Conservation (phyloP, 2,888 invertebrate genomes). For the Oscheius myriophilus region DNA sequence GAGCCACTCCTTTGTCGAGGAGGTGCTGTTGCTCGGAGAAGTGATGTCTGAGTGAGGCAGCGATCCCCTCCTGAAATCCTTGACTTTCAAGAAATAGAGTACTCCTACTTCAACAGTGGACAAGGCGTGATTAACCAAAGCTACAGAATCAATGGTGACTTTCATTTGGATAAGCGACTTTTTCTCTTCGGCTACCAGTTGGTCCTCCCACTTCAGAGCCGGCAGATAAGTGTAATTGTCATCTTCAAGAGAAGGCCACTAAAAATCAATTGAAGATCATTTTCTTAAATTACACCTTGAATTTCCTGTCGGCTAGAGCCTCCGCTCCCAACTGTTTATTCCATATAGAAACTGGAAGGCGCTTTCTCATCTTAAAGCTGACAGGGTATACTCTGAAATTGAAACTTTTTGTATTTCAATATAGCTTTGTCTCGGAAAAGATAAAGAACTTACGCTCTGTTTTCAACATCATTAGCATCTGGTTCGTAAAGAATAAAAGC, state of each 20-base stretch:
- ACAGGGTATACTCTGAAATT: conserved; percentile 8
- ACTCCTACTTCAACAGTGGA: conserved; percentile 8
- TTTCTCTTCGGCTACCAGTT: conserved; percentile 6
- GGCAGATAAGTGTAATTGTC: conserved; percentile 12
- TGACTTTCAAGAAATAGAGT: not conserved
- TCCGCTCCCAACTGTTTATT: conserved; percentile 5
- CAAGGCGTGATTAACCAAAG: conserved; percentile 15
- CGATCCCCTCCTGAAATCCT: conserved; percentile 12
- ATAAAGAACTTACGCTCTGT: conserved; percentile 4
- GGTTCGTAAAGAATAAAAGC: conserved; percentile 15
- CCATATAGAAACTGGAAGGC: conserved; percentile 14
- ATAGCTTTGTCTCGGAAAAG: not conserved
- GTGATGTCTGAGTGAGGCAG: conserved; percentile 16
- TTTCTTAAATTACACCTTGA: not conserved
- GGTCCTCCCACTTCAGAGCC: conserved; percentile 3
- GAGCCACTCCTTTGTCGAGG: not conserved
- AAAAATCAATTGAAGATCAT: not conserved
- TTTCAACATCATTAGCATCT: conserved; percentile 4
- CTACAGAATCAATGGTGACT: conserved; percentile 3
- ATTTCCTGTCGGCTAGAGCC: conserved; percentile 10
- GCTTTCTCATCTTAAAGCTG: conserved; percentile 6
- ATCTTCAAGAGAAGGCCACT: conserved; percentile 12
- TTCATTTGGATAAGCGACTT: conserved; percentile 7
- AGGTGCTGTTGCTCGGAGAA: conserved; percentile 6
- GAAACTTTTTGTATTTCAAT: not conserved